Evolutionary conservation across 2,113 vertebrate genomes (phyloP).

Genomic region (Ophiodon elongatus): DNA sequence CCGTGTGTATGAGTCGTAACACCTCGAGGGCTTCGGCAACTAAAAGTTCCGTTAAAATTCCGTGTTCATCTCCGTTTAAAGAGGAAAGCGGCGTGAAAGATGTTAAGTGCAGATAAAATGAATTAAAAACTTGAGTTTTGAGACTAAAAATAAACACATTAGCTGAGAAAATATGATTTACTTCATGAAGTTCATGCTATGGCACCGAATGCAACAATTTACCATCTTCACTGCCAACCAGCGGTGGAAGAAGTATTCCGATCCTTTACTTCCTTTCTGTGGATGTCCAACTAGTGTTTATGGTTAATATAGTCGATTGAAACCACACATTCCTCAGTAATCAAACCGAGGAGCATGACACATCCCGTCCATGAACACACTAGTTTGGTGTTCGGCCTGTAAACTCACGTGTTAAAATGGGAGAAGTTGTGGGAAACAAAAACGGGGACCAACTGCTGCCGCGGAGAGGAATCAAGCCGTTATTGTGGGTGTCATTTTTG

Average conservation of each 20-base stretch:
- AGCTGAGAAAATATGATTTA: neutral
- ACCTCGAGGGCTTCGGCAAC: no score
- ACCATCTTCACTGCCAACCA: neutral
- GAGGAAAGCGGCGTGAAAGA: neutral
- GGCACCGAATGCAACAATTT: neutral
- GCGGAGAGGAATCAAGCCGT: neutral
- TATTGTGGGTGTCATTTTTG: conserved; percentile 19
- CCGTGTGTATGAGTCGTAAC: no score
- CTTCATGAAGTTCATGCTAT: neutral
- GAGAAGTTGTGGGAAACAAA: no score
- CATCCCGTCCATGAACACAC: no score
- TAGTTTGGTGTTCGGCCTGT: neutral
- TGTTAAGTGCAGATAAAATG: neutral
- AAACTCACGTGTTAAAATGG: neutral
- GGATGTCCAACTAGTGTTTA: neutral
- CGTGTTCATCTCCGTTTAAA: neutral
- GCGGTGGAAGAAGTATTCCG: neutral
- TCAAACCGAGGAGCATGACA: no score
- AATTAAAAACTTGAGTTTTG: neutral
- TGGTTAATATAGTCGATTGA: neutral
- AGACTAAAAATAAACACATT: neutral
- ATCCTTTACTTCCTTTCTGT: neutral
- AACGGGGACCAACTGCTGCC: neutral
- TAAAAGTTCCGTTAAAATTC: no score
- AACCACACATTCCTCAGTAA: neutral